Conservation (phyloP, 2,888 invertebrate species). For the Orchesella flavescens region DNA sequence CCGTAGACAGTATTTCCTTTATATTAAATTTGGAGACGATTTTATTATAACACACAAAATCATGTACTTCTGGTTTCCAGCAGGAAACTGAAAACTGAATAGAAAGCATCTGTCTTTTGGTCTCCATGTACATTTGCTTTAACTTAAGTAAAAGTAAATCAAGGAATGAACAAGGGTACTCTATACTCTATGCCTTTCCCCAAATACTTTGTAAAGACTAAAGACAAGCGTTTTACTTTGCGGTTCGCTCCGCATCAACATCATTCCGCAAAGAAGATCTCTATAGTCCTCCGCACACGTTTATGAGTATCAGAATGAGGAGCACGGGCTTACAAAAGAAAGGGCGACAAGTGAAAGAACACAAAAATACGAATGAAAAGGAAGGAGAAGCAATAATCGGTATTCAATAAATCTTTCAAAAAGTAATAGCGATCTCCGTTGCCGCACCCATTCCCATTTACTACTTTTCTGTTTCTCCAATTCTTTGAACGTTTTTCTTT, state of each 20-base stretch:
- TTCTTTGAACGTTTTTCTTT: slow-evolving; percentile 34
- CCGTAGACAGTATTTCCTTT: too few relatives aligned
- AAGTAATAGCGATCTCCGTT: slow-evolving; percentile 60
- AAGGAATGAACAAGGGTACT: slow-evolving; percentile 44
- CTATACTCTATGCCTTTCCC: too few relatives aligned
- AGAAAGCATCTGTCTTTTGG: neutral
- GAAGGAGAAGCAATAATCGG: slow-evolving; percentile 59
- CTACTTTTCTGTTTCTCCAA: slow-evolving; percentile 34
- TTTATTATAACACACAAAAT: too few relatives aligned
- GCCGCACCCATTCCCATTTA: slow-evolving; percentile 28
- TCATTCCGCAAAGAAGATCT: neutral
- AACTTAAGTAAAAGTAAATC: neutral
- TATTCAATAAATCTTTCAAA: slow-evolving; percentile 63
- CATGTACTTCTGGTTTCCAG: too few relatives aligned
- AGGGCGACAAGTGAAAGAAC: slow-evolving; percentile 52
- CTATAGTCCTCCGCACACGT: neutral
- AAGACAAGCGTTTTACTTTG: slow-evolving; percentile 13
- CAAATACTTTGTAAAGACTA: neutral
- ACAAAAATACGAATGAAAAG: slow-evolving; percentile 38
- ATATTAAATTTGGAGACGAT: too few relatives aligned
- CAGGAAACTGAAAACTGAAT: too few relatives aligned
- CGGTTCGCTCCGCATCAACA: neutral
- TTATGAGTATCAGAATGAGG: neutral
- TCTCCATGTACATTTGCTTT: neutral
- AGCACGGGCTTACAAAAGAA: slow-evolving; percentile 10